phyloP scores from a whole-genome alignment of 2,888 invertebrate genomes.

The Heliconius sara region DNA sequence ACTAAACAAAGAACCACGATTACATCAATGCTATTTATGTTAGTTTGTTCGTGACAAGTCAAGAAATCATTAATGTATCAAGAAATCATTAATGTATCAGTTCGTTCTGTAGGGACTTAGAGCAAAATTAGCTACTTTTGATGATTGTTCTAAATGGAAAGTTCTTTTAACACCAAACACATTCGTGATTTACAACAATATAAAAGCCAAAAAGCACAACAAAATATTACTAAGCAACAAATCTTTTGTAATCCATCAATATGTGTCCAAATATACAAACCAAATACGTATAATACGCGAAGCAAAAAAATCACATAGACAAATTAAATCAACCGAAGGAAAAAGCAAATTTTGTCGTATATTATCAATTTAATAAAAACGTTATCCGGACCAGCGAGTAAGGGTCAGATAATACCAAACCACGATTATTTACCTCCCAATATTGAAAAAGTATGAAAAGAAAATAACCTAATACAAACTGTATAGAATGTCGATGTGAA shows the following conservation, averaged over 20 bases:
- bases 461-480: conserved; percentile 46
- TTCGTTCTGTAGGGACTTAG: no score
- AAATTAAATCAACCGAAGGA: conserved; percentile 18
- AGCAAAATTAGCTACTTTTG: no score
- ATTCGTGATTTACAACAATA: not conserved
- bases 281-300: not conserved
- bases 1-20: no score
- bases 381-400: conserved; percentile 51
- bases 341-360: conserved; percentile 39
- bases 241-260: not conserved
- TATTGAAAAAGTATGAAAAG: conserved; percentile 53
- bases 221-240: not conserved
- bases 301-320: not conserved
- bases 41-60: no score
- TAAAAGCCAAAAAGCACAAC: not conserved
- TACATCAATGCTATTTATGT: no score
- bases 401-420: conserved; percentile 49
- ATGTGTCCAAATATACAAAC: not conserved
- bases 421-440: conserved; percentile 48
- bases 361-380: conserved; percentile 50
- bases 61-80: no score
- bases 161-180: not conserved
- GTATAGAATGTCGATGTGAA: not conserved
- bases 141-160: no score
- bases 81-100: no score